Conservation (phyloP, 2,888 invertebrate genomes). For the Deilephila elpenor region DNA sequence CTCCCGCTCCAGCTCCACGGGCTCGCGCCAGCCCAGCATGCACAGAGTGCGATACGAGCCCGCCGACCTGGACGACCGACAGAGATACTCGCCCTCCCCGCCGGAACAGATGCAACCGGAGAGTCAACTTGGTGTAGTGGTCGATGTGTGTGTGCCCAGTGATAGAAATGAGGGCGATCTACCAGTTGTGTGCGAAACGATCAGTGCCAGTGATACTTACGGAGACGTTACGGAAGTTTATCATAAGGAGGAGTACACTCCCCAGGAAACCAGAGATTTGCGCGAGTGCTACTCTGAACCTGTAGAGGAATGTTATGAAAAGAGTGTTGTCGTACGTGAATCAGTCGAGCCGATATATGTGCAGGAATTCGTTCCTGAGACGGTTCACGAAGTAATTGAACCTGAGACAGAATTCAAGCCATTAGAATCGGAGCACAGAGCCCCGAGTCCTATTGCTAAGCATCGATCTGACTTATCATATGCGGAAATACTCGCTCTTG, state of each 20-base stretch:
- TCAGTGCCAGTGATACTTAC: slow-evolving; percentile 72
- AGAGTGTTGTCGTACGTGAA: not conserved
- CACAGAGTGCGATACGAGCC: slow-evolving; percentile 41
- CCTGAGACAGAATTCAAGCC: slow-evolving; percentile 28
- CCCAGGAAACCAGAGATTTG: slow-evolving; percentile 22
- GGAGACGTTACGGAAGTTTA: slow-evolving; percentile 56
- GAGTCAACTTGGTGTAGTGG: slow-evolving; percentile 51
- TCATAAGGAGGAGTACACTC: slow-evolving; percentile 44
- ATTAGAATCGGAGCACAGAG: slow-evolving; percentile 52
- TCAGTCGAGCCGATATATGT: slow-evolving; percentile 4
- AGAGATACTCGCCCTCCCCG: slow-evolving; percentile 33
- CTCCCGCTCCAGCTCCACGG: slow-evolving; percentile 69
- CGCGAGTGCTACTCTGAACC: slow-evolving; percentile 32
- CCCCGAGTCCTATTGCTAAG: slow-evolving; percentile 58
- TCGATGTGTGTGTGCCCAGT: slow-evolving; percentile 56
- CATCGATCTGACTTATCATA: slow-evolving; percentile 87
- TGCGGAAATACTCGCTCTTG: slow-evolving; percentile 89
- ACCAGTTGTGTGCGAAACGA: slow-evolving; percentile 58
- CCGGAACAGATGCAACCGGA: slow-evolving; percentile 41
- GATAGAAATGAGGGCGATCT: slow-evolving; percentile 49
- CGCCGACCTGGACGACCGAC: slow-evolving; percentile 24
- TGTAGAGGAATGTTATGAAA: slow-evolving; percentile 18
- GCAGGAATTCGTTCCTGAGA: not conserved
- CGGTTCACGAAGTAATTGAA: slow-evolving; percentile 3
- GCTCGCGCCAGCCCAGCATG: slow-evolving; percentile 55